Base-by-base conservation (phyloP, 2,888 invertebrate genomes). In the Drosophila mayaguana region DNA sequence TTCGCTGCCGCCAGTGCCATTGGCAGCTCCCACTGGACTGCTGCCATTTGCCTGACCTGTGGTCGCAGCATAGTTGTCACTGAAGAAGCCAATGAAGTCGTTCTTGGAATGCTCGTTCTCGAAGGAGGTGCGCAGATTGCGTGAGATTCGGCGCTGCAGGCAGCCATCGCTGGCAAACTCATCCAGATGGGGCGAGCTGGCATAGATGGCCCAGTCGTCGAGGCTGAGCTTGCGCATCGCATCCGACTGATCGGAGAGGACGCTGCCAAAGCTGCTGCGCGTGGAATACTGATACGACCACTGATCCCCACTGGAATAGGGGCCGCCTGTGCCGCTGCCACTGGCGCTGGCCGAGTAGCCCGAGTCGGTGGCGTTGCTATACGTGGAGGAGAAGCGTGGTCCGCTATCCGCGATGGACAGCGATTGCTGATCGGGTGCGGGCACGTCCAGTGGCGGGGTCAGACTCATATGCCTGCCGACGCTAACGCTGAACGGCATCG, bases 81-180 rank as follows among this genome's bases (percentile, higher is more conserved):
- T 91, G 46, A 93, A 81, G 69, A 91, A 93, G 20, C 93, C 93
- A 72, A 93, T 93, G 43, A 91, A 88, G 76, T 93, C 93, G 80
- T 92, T 92, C 54, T 90, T 82, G 57, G 93, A 92, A 80, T 91
- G 85, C 74, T 91, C 91, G 80, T 93, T 92, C 90, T 88, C 93
- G 79, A 91, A 93, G 78, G 92, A 94, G 90, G 93, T 93, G 65
- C 91, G 93, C 80, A 94, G 84, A 85, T 94, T 95, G 86, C 94
- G 94, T 81, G 94, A 94, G 50, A 94, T 94, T 87, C 95, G 92
- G 3, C 95, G 92, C 75, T 94, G 94, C 92, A 95, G 93, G 79
- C 94, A 94, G 60, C 94, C 94, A 80, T 94, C 94, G 88, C 94
- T 94, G 80, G 93, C 93, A 62, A 94, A 93, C 61, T 90, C 83